phyloP scores from a whole-genome alignment of 1,140 invertebrate species.

The Dendrolimus punctatus region DNA sequence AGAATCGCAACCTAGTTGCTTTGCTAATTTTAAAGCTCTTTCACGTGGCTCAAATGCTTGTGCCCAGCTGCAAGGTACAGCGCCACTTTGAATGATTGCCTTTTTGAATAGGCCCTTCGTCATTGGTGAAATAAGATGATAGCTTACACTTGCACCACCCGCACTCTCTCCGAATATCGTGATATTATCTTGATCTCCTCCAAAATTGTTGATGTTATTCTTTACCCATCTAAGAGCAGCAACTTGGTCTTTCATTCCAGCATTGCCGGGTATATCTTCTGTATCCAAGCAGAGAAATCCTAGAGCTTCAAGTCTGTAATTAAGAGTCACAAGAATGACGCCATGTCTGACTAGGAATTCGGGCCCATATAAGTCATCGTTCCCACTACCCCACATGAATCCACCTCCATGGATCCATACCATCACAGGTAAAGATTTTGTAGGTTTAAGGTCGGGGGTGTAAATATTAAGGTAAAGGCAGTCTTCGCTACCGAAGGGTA shows the following conservation, averaged over 20 bases:
- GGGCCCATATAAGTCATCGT: slow-evolving; percentile 69
- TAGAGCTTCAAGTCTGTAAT: slow-evolving; percentile 10
- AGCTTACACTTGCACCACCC: slow-evolving; percentile 63
- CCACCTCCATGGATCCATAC: slow-evolving; percentile 72
- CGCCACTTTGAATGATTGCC: slow-evolving; percentile 16
- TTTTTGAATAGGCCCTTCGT: slow-evolving; percentile 34
- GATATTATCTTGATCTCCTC: slow-evolving; percentile 75
- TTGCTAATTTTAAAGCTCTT: slow-evolving; percentile 12
- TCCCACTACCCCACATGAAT: slow-evolving; percentile 72
- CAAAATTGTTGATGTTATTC: slow-evolving; percentile 77
- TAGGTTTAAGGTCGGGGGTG: slow-evolving; percentile 42
- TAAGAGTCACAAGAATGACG: slow-evolving; percentile 71
- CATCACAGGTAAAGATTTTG: slow-evolving; percentile 30
- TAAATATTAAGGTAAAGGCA: slow-evolving; percentile 76
- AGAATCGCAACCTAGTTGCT: slow-evolving; percentile 16
- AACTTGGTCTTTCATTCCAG: slow-evolving; percentile 77
- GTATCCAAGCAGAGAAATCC: slow-evolving; percentile 54
- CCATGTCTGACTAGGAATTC: slow-evolving; percentile 74
- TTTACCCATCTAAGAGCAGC: slow-evolving; percentile 75
- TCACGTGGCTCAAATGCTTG: slow-evolving; percentile 7
- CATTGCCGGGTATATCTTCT: slow-evolving; percentile 77
- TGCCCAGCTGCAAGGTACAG: slow-evolving; percentile 8
- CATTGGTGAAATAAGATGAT: slow-evolving; percentile 61
- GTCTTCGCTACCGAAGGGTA: slow-evolving; percentile 58
- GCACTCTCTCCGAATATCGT: slow-evolving; percentile 74